These are phyloP conservation scores for Caretta caretta DNA, from an alignment of 2,113 vertebrate genomes.

Conservation along the genomic window DNA sequence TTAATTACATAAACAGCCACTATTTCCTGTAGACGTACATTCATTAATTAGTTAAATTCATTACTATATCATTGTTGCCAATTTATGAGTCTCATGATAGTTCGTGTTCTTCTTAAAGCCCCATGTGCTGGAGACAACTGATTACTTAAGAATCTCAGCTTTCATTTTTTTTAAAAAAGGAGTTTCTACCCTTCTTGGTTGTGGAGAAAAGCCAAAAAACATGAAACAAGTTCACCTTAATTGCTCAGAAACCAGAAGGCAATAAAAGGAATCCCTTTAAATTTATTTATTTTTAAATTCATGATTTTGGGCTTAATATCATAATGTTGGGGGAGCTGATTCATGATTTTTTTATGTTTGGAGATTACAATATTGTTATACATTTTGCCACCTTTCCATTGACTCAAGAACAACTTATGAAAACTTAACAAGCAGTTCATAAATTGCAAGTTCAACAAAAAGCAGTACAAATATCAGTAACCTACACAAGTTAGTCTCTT, in stretches of 20 bases:
- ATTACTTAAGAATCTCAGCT: neutral
- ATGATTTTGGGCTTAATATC: neutral
- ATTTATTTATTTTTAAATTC: neutral
- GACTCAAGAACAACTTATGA: neutral
- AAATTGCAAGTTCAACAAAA: neutral
- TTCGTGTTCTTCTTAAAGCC: neutral
- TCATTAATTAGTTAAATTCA: neutral
- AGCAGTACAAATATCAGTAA: neutral
- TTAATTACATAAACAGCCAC: constrained; percentile 1
- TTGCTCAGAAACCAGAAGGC: neutral
- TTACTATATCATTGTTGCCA: neutral
- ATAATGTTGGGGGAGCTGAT: neutral
- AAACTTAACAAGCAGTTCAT: neutral
- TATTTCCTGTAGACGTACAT: neutral
- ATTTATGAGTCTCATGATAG: neutral
- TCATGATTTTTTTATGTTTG: neutral
- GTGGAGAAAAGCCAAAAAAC: neutral
- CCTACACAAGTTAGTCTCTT: neutral
- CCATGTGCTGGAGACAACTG: neutral
- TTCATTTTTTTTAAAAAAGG: neutral
- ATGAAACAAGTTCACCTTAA: neutral
- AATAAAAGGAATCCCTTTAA: neutral
- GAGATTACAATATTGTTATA: neutral
- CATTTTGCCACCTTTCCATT: neutral
- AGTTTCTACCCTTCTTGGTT: neutral